Evolutionary conservation across 1,140 invertebrate genomes (phyloP).

Genomic region (Heliconius nattereri): DNA sequence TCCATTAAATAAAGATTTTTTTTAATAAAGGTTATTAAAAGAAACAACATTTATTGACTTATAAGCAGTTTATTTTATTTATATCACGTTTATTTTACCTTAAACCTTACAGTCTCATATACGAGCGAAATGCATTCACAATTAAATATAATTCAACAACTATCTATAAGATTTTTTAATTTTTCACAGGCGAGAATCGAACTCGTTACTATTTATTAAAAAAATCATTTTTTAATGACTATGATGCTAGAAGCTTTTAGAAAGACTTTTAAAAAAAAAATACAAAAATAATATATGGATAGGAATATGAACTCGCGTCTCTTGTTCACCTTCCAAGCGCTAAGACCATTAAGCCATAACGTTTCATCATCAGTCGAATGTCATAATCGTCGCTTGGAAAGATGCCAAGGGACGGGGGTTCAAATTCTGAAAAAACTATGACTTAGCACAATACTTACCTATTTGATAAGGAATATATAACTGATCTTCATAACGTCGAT

Average conservation of each 20-base stretch:
- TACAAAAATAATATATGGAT: too few species aligned
- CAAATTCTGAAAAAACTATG: not conserved
- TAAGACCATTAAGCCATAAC: too few species aligned
- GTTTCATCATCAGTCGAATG: too few species aligned
- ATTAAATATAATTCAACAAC: not conserved
- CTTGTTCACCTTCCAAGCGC: too few species aligned
- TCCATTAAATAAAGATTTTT: not conserved
- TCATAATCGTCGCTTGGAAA: too few species aligned
- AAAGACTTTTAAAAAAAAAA: too few species aligned
- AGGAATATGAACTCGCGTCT: too few species aligned
- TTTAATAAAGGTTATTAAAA: not conserved
- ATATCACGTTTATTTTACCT: conserved; percentile 3
- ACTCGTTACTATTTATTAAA: not conserved
- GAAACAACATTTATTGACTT: not conserved
- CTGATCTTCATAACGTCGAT: conserved; percentile 63
- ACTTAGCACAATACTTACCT: conserved; percentile 53
- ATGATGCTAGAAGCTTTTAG: too few species aligned
- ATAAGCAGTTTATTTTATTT: conserved; percentile 13
- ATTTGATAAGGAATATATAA: conserved; percentile 72
- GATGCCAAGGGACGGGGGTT: too few species aligned
- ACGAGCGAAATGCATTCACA: not conserved
- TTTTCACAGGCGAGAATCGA: not conserved
- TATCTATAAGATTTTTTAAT: not conserved
- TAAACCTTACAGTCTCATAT: conserved; percentile 1
- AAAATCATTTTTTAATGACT: not conserved